phyloP scores from a whole-genome alignment of 2,113 vertebrate species.

The Oryzias celebensis region DNA sequence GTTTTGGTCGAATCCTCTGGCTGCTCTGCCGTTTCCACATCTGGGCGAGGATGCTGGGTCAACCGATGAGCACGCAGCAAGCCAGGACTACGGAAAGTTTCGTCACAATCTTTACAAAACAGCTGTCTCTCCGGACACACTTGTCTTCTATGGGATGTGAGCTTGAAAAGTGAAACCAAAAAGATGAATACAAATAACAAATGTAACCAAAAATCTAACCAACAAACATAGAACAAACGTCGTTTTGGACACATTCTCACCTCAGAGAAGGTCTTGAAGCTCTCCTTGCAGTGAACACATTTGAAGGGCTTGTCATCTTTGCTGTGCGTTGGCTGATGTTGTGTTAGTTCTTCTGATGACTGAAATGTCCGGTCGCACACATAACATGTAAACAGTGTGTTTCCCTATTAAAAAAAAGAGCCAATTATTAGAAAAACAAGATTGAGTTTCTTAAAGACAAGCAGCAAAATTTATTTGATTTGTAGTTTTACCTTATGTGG shows the following conservation, averaged over 20 bases:
- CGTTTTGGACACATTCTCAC: conserved; percentile 34
- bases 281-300: conserved; percentile 78
- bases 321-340: conserved; percentile 81
- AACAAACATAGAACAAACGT: background rate
- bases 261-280: conserved; percentile 81
- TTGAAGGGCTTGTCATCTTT: conserved; percentile 84
- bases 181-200: background rate
- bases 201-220: background rate
- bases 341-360: conserved; percentile 79
- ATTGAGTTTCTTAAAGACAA: background rate
- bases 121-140: conserved; percentile 78
- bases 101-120: conserved; percentile 77
- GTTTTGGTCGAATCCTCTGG: conserved; percentile 70
- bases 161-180: conserved; percentile 34
- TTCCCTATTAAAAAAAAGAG: conserved; percentile 59
- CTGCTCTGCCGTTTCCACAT: conserved; percentile 55
- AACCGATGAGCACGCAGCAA: conserved; percentile 78
- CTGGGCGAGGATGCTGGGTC: conserved; percentile 68
- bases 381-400: conserved; percentile 83
- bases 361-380: conserved; percentile 79
- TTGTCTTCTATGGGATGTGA: conserved; percentile 76
- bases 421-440: background rate
- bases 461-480: no score
- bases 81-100: conserved; percentile 73
- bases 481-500: no score